Evolutionary conservation across 2,797 vertebrate species (phyloP), one percentile per base, ranked within the genome.

Genomic region (Pipistrellus pygmaeus): DNA sequence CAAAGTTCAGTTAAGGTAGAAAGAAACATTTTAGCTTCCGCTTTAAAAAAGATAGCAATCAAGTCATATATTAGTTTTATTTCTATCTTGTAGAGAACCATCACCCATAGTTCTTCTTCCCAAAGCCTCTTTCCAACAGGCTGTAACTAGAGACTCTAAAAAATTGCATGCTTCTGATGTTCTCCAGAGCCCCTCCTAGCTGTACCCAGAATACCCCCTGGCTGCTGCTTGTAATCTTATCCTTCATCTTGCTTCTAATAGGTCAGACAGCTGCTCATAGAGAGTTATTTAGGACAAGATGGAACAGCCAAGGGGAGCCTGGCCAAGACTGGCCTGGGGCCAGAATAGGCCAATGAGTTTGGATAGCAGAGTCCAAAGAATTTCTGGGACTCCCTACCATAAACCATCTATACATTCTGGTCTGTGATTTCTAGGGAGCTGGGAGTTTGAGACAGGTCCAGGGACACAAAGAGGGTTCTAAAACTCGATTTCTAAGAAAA

Each of bases 211-310:
- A 93, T 93, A 88, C 78, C 41, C 90, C 35, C 44, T 78, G 60
- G 41, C n/a, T 78, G 83, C 55, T 83, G 94, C 85, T 85, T 92
- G 96, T 94, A 96, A 97, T 96, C 80, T 88, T 95, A 97, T 75
- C 95, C 93, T 69, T 95, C 8, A 0, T 95, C 85, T 92, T 95
- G 85, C 85, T 91, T 95, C 95, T 95, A 92, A 88, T 81, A 92
- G 94, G 80, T 81, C 84, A 95, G 85, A 83, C 96, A 96, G 93
- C 96, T 96, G 97, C 76, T 95, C 85, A 38, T 55, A 75, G 82
- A 91, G 69, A 25, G 80, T 93, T 96, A 97, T 97, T 97, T 96
- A 95, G 90, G 83, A 96, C 68, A 95, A 60, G 76, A 30, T 84
- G 93, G 71, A 89, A 83, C 82, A 95, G 94, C 94, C 87, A 96